Percentiles rank a stretch among this genome's conserved stretches.
Conservation (phyloP, 2,113 vertebrate species). For the Triplophysa siluroides region DNA sequence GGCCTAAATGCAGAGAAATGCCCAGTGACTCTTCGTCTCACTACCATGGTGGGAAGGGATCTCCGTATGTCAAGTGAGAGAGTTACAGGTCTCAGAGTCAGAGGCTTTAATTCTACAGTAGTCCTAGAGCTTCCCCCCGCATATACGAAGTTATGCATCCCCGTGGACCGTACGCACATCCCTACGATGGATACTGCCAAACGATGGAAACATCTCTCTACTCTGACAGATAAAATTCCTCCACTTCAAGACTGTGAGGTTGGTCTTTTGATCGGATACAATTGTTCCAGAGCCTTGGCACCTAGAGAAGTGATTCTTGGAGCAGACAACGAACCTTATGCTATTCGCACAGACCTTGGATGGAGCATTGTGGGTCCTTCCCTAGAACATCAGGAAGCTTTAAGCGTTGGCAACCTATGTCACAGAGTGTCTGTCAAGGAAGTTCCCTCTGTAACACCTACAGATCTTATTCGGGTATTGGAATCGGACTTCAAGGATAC, state of each 20-base stretch:
- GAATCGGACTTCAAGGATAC: no score
- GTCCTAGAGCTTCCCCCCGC: not conserved
- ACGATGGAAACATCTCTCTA: constrained; percentile 39
- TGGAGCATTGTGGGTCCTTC: constrained; percentile 44
- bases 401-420: constrained; percentile 24
- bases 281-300: not conserved
- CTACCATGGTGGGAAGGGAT: not conserved
- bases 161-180: constrained; percentile 40
- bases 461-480: no score
- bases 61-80: not conserved
- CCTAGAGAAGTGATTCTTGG: constrained; percentile 35
- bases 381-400: not conserved
- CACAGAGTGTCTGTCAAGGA: constrained; percentile 6
- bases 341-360: constrained; percentile 39
- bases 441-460: not conserved
- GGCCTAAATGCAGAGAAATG: constrained; percentile 16
- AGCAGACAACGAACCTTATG: constrained; percentile 41
- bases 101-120: not conserved
- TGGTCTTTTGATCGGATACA: constrained; percentile 28
- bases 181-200: constrained; percentile 1
- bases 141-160: constrained; percentile 41
- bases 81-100: constrained; percentile 28
- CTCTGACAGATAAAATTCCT: constrained; percentile 37
- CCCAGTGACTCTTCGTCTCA: constrained; percentile 4
- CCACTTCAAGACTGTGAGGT: constrained; percentile 32